Evolutionary conservation across 2,797 vertebrate genomes (phyloP), one percentile per base, ranked within the genome.

Genomic region (Oceanodroma leucorhoa): DNA sequence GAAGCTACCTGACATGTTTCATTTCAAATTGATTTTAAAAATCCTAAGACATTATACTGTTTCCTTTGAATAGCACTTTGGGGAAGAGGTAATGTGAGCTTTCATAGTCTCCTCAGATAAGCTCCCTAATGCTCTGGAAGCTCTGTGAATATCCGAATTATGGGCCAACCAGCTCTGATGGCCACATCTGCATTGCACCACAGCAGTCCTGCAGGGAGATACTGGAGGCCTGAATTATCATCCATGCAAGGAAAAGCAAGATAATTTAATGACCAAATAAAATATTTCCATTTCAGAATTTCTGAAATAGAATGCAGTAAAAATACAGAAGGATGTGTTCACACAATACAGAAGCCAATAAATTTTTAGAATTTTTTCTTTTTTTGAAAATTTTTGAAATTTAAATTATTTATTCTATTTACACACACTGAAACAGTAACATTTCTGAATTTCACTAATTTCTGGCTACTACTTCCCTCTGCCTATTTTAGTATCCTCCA

Each of bases 101-200:
- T 78, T 36, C 29, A 32, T 3, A 40, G 6, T 7, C 40, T 62
- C 36, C 32, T 71, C 72, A 48, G 27, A 21, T 43, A 36, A 76
- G 22, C 2, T 65, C 5, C 40, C 7, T 4, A 40, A 6, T 7
- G 4, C 9, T 58, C 23, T 12, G 14, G 69, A 53, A 57, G 10
- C 10, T 53, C 4, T 3, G 3, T 53, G 34, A 76, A 27, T 5
- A 18, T 8, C 3, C 0, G 1, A 3, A 2, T 9, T 9, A 12
- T 1, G 4, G 46, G 14, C 22, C 61, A 64, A 3, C 8, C 36
- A 67, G 22, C 40, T 64, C 27, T 26, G 15, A 11, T 6, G 12
- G 22, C 27, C 48, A 66, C 62, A 43, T 61, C 19, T 75, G 38
- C 34, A 3, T 26, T 76, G 38, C 12, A 36, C 16, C 4, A 2